Base-by-base conservation (phyloP, 2,113 vertebrate genomes). In the Ptilonorhynchus violaceus region DNA sequence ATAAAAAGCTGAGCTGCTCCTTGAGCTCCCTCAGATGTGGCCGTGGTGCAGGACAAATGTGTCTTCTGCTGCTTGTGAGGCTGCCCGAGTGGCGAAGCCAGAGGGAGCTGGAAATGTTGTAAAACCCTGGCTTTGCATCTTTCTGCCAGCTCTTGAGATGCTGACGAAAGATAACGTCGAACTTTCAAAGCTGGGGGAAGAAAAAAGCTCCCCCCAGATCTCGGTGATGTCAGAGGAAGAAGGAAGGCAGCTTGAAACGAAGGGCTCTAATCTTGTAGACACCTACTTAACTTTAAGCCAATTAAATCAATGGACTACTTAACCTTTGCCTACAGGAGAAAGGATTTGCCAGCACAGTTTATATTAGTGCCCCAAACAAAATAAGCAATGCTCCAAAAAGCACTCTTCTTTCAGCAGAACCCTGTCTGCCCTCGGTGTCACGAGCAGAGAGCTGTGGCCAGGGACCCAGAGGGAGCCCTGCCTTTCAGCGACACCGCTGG, bases 221-320 rank as follows among this genome's bases (percentile, higher is more conserved):
- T 96, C 73, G 42, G 76, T 97, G 96, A 97, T 93, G 95, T 96
- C 92, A 96, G 95, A 96, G 96, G 85, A 95, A 93, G 93, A 94
- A 90, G 90, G 93, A 96, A 96, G 95, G 42, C 96, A 94, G 94
- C 92, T 96, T 96, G 93, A 95, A 94, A 73, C 31, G 85, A 70
- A 93, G 93, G 93, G 81, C 93, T 96, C 93, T 95, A 95, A 96
- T 96, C 96, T 96, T 84, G 83, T 92, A 96, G 96, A 95, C 96
- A 97, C 95, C 92, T 97, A 97, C 96, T 97, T 96, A 97, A 96
- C 95, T 96, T 93, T 95, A 96, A 96, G 93, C 93, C 96, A 96
- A 96, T 96, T 97, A 96, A 96, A 96, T 95, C 96, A 96, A 94
- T 93, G 95, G 79, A 84, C 85, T 96, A 96, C 96, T 97, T 96